Evolutionary conservation across 2,888 invertebrate genomes (phyloP), one percentile per base, ranked within the genome.

Genomic region (Biston betularia): DNA sequence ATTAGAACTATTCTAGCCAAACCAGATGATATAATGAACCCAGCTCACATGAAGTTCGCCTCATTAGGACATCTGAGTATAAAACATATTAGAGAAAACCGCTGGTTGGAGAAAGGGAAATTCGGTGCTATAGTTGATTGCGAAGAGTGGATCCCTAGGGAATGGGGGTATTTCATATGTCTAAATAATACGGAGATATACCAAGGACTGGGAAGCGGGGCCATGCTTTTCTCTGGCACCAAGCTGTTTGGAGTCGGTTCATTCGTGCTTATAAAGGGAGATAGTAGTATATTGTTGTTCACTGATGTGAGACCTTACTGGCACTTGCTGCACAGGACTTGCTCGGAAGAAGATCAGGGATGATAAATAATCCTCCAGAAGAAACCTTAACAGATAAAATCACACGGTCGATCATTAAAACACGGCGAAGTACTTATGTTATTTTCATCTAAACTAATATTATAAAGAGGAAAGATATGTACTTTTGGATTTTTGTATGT

Each of bases 131-230:
- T 53, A 4, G 7, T 38, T 0, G 38, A 53, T 15, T 53, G 53
- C 38, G 53, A 53, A 5, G 53, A 53, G 38, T 53, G 53, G 53
- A 38, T 53, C 10, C 53, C 38, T 1, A 9, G 38, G 11, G 33
- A 53, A 1, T 53, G 53, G 53, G 53, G 53, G 1, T 9, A 11
- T 53, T 53, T 53, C 12, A 53, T 53, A 15, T 53, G 53, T 38
- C 15, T 53, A 14, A 6, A 40, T 3, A 53, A 53, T 40, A 40
- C 38, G 53, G 38, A 53, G 12, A 53, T 38, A 0, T 38, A 53
- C n/a, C 15, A 38, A 0, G 53, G 53, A 33, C 38, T 53, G 14
- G 38, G 15, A 4, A 53, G 38, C 10, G 53, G 53, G 10, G 53
- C 53, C 15, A 15, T 40, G 38, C 11, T 53, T 5, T 53, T 40